Evolutionary conservation across 2,113 vertebrate species (phyloP).

Genomic region (Manacus vitellinus): DNA sequence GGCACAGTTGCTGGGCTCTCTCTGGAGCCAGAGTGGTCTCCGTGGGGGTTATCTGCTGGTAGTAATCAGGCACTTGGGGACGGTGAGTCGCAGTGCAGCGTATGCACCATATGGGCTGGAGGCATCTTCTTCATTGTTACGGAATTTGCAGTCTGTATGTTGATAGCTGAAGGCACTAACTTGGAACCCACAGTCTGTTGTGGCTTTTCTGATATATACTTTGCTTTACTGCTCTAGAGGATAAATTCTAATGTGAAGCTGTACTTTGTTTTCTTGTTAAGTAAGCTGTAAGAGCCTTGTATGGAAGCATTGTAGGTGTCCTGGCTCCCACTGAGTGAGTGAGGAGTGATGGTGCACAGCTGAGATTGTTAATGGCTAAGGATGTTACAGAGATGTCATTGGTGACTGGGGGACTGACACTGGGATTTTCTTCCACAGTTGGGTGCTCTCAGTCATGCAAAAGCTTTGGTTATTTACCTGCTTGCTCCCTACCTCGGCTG

Average conservation of each 20-base stretch:
- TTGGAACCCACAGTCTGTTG: background rate
- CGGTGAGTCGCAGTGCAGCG: background rate
- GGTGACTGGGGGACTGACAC: background rate
- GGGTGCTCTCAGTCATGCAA: background rate
- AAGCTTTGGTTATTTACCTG: slow-evolving; percentile 1
- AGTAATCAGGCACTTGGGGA: background rate
- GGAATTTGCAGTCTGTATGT: background rate
- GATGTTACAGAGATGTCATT: background rate
- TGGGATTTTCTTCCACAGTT: background rate
- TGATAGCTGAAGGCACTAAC: background rate
- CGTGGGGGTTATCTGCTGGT: background rate
- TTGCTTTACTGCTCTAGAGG: background rate
- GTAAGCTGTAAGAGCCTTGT: background rate
- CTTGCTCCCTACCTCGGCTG: background rate
- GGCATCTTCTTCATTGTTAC: fast-evolving
- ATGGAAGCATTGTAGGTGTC: background rate
- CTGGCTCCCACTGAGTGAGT: background rate
- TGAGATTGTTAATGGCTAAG: background rate
- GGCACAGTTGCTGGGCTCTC: background rate
- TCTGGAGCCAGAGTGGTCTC: background rate
- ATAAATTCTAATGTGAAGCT: background rate
- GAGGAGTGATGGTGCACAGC: background rate
- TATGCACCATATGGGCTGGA: background rate
- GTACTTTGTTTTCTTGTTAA: background rate
- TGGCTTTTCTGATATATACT: background rate